These are phyloP conservation scores for Luperina testacea DNA, from an alignment of 2,888 invertebrate species.

Conservation along the genomic window DNA sequence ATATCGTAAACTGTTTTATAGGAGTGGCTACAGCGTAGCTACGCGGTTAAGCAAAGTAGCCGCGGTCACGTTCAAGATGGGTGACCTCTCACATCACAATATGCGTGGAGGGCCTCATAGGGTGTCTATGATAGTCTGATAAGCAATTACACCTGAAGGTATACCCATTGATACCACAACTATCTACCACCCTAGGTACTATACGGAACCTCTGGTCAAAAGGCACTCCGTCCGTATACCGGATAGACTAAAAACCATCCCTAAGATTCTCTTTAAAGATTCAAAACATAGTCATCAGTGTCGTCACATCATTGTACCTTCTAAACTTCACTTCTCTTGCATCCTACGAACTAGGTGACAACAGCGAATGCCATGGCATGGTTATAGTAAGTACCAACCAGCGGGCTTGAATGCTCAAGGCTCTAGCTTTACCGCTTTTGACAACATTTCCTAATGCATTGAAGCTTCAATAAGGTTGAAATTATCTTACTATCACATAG, in stretches of 20 bases:
- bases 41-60: background rate
- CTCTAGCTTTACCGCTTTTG: background rate
- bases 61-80: background rate
- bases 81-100: background rate
- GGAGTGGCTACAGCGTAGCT: conserved; percentile 25
- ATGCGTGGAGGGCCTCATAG: background rate
- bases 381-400: background rate
- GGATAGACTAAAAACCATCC: background rate
- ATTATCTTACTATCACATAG: background rate
- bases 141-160: background rate
- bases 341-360: background rate
- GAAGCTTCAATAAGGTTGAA: background rate
- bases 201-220: background rate
- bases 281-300: background rate
- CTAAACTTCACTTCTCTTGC: background rate
- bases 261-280: too few relatives aligned
- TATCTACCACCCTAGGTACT: background rate
- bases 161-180: background rate
- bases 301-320: background rate
- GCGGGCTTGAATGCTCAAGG: background rate
- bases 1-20: conserved; percentile 7
- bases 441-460: background rate
- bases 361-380: background rate
- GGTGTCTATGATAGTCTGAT: background rate
- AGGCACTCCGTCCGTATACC: background rate